Evolutionary conservation across 2,888 invertebrate genomes (phyloP), one percentile per base, ranked within the genome.

Genomic region (Thymelicus lineola): DNA sequence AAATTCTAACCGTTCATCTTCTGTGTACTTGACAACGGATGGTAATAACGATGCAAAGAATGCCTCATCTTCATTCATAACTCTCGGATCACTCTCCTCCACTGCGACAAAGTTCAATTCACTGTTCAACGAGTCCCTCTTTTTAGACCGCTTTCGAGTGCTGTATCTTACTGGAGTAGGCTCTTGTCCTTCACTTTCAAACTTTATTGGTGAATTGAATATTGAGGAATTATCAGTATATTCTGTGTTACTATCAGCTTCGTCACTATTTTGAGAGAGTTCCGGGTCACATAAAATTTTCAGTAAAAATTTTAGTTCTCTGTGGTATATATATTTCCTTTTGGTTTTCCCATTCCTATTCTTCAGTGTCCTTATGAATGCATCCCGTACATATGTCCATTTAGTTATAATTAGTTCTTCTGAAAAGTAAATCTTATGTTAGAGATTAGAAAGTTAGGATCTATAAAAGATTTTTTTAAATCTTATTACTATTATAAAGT

Each of bases 11-110:
- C 90, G 79, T 72, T 93, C 92, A 69, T 91, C 90, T 72, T 91
- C 91, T 69, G 77, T 85, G 72, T 93, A 93, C 72, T 85, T 91
- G 0, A 92, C 92, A 0, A 93, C 81, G 0, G 90, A 85, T 0
- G 93, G 93, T 35, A 93, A 74, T 1, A 93, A 75, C 0, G 93
- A 93, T 0, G 93, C 93, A 64, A 93, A 93, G 73, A 93, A 93
- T 0, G 93, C 93, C 71, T 93, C 93, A 71, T 93, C 93, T 72
- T 93, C 93, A 68, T 93, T 93, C 93, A 93, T 93, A 0, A 93
- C 76, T 42, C 93, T 82, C 0, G 87, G 86, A 66, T 92, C 91
- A 66, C 79, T 72, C 6, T 85, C 85, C 4, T 86, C 85, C 0
- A 87, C 77, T 71, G 84, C 87, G 0, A 85, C 79, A 57, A 86